Evolutionary conservation across 35 echinoderm and acorn worm species (phyloP).

Genomic region (Diadema setosum): DNA sequence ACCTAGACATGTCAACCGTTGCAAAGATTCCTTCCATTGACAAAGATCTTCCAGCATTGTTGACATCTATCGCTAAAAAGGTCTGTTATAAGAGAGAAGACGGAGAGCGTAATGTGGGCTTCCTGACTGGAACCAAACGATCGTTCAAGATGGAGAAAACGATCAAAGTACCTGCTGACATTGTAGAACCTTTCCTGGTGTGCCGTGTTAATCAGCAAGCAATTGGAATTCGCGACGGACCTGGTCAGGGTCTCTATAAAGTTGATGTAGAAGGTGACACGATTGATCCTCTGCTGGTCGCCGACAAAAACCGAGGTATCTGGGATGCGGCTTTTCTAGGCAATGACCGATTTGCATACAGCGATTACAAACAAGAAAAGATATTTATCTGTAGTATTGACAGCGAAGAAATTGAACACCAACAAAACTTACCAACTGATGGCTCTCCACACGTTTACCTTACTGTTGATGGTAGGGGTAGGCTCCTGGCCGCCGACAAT

Average conservation of each 20-base stretch:
- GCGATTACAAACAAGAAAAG: background rate
- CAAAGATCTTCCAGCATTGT: background rate
- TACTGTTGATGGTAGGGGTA: background rate
- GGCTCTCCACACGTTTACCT: background rate
- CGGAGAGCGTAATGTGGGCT: background rate
- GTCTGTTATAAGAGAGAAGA: background rate
- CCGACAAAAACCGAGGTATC: background rate
- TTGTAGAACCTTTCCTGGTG: background rate
- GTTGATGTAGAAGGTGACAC: background rate
- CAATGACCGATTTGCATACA: background rate
- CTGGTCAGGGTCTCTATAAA: background rate
- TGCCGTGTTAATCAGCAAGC: background rate
- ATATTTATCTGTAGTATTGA: background rate
- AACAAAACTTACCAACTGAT: background rate
- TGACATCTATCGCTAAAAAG: background rate
- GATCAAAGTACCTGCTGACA: background rate
- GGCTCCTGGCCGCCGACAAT: background rate
- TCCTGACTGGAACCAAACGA: background rate
- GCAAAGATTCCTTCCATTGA: background rate
- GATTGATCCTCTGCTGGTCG: background rate
- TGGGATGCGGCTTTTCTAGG: background rate
- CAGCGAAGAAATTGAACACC: background rate
- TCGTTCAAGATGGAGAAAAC: background rate
- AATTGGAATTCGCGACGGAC: background rate
- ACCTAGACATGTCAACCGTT: background rate